phyloP scores from a whole-genome alignment of 1,140 invertebrate genomes.

The Holotrichia oblita region DNA sequence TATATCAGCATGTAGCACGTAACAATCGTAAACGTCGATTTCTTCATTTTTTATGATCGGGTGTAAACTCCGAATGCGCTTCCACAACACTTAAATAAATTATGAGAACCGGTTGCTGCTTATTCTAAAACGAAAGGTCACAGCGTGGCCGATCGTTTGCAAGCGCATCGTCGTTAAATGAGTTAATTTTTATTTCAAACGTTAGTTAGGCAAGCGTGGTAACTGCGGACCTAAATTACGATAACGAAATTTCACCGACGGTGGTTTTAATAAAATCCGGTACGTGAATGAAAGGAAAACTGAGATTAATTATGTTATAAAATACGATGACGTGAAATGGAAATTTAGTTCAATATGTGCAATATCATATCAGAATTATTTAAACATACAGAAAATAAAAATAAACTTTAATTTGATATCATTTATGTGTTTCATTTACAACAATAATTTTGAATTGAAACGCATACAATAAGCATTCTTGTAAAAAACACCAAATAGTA shows the following conservation, averaged over 20 bases:
- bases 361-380: no score
- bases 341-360: no score
- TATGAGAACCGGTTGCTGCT: neutral
- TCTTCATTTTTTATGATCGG: neutral
- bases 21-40: neutral
- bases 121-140: conserved; percentile 4
- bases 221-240: neutral
- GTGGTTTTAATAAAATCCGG: neutral
- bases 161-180: conserved; percentile 6
- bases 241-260: neutral
- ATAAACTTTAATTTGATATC: no score
- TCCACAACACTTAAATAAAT: neutral
- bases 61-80: neutral
- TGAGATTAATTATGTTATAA: neutral
- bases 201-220: neutral
- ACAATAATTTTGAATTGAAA: no score
- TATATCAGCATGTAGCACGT: neutral
- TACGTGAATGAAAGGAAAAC: neutral
- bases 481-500: no score
- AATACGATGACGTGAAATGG: no score
- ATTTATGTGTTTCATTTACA: no score
- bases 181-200: conserved; percentile 10
- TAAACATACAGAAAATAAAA: no score
- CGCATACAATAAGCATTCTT: no score
- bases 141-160: neutral